Evolutionary conservation across 2,888 invertebrate species (phyloP).

Genomic region (Melieria omissa): DNA sequence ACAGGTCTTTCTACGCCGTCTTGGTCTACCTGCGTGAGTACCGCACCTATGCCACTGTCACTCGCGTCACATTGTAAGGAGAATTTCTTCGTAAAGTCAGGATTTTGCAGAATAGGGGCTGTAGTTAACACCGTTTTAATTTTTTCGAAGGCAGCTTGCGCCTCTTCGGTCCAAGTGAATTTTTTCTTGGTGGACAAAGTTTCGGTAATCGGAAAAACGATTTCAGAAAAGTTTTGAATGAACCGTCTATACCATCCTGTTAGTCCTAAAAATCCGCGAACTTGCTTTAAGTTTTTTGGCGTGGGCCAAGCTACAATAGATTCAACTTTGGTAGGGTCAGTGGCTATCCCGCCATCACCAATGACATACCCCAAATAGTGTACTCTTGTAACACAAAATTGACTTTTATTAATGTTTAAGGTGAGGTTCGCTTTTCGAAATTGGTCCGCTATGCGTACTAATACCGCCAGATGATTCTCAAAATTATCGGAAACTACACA

Average conservation of each 20-base stretch:
- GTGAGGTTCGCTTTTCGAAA: slow-evolving; percentile 31
- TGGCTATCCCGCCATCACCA: slow-evolving; percentile 33
- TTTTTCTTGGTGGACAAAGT: slow-evolving; percentile 28
- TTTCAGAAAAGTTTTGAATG: slow-evolving; percentile 38
- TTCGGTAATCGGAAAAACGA: slow-evolving; percentile 33
- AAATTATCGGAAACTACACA: slow-evolving; percentile 37
- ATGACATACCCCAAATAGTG: slow-evolving; percentile 41
- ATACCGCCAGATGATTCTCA: slow-evolving; percentile 10
- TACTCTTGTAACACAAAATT: slow-evolving; percentile 25
- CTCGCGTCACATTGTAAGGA: slow-evolving; percentile 39
- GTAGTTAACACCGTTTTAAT: slow-evolving; percentile 21
- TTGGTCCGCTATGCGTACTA: slow-evolving; percentile 22
- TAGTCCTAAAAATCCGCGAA: slow-evolving; percentile 43
- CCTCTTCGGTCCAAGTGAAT: slow-evolving; percentile 24
- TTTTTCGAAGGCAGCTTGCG: slow-evolving; percentile 14
- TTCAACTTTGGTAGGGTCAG: slow-evolving; percentile 31
- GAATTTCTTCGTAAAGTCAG: slow-evolving; percentile 36
- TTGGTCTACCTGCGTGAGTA: slow-evolving; percentile 31
- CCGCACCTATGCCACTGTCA: slow-evolving; percentile 32
- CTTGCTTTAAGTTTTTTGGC: slow-evolving; percentile 42
- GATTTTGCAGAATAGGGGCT: slow-evolving; percentile 33
- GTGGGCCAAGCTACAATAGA: slow-evolving; percentile 32
- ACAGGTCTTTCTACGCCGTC: slow-evolving; percentile 29
- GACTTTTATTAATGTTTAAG: slow-evolving; percentile 26
- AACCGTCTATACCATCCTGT: slow-evolving; percentile 45